phyloP scores from a whole-genome alignment of 2,797 vertebrate species.

The Sphenodon punctatus region DNA sequence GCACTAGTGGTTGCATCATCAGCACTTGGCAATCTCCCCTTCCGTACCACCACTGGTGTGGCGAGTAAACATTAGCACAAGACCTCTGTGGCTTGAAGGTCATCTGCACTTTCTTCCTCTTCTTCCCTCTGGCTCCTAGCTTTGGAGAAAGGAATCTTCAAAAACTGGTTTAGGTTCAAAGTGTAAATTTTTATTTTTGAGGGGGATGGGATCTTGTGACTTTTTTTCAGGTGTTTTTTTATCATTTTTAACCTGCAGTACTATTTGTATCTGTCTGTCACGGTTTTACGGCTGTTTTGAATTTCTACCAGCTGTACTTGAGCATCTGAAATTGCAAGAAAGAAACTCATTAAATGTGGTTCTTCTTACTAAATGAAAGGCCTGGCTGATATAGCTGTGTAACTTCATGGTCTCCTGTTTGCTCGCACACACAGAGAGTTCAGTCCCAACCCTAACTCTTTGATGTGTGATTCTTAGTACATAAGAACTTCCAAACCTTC shows the following conservation, averaged over 20 bases:
- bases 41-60: conserved; percentile 51
- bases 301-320: conserved; percentile 82
- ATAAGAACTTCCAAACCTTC: background rate
- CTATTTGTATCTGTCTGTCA: conserved; percentile 82
- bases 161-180: conserved; percentile 80
- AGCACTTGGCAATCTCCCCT: conserved; percentile 57
- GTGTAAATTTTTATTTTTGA: conserved; percentile 79
- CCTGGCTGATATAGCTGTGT: conserved; percentile 77
- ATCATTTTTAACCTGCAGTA: conserved; percentile 81
- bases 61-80: conserved; percentile 66
- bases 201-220: conserved; percentile 63
- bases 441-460: conserved; percentile 6
- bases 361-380: conserved; percentile 77
- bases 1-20: conserved; percentile 63
- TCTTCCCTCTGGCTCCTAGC: conserved; percentile 65
- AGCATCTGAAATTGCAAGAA: conserved; percentile 80
- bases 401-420: conserved; percentile 54
- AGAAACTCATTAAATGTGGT: conserved; percentile 83
- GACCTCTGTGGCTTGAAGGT: conserved; percentile 70
- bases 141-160: conserved; percentile 74
- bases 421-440: conserved; percentile 23
- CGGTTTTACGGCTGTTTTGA: conserved; percentile 80
- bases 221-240: conserved; percentile 77
- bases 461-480: background rate
- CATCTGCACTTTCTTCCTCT: conserved; percentile 68